A percentile compares a stretch with the other conserved stretches of the same genome.
Conservation (phyloP, 2,797 vertebrate genomes). For the Manis javanica region DNA sequence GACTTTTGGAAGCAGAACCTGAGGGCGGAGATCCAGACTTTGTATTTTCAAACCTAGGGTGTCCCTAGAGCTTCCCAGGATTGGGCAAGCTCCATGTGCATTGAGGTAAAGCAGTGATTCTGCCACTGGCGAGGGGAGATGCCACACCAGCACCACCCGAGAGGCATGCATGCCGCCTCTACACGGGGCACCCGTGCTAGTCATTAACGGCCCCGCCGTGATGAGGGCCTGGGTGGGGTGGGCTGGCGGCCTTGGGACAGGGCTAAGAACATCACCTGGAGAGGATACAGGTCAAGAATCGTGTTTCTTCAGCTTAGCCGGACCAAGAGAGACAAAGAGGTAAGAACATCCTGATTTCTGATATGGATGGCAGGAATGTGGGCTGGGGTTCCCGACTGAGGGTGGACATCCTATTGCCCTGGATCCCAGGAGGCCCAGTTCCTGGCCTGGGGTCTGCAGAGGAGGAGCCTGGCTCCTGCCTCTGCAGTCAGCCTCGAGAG, state of each 20-base stretch:
- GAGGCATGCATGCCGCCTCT: background rate
- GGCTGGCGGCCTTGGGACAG: background rate
- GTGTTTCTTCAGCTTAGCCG: background rate
- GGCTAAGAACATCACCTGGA: background rate
- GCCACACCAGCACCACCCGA: background rate
- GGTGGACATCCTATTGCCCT: background rate
- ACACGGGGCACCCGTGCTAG: background rate
- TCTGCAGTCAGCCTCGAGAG: background rate
- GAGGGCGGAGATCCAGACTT: background rate
- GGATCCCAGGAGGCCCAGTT: background rate
- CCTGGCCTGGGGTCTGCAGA: background rate
- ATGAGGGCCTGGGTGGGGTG: background rate
- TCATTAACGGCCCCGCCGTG: background rate
- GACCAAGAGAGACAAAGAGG: background rate
- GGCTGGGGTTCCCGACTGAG: background rate
- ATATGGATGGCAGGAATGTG: background rate
- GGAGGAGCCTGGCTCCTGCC: background rate
- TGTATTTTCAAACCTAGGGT: background rate
- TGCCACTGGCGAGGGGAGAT: no score
- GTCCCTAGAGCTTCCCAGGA: background rate
- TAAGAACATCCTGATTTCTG: background rate
- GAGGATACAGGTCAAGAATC: background rate
- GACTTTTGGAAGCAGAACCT: background rate
- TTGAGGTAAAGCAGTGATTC: no score
- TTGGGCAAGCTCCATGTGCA: accelerated